Evolutionary conservation across 2,888 invertebrate species (phyloP).

Genomic region (Beris chalybata): DNA sequence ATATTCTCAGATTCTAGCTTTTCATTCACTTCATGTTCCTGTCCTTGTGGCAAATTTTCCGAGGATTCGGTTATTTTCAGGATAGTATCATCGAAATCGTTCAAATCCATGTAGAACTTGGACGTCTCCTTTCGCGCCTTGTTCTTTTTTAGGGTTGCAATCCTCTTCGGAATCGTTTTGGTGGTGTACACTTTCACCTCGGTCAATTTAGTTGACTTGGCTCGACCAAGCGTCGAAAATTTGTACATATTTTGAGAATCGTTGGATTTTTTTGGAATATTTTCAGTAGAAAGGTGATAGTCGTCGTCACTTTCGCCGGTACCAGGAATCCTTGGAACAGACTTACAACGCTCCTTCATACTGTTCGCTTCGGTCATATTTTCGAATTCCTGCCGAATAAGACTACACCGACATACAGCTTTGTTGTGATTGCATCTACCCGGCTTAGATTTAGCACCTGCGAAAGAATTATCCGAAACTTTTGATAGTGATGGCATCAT

Average conservation of each 20-base stretch:
- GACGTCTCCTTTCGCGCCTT: slow-evolving; percentile 65
- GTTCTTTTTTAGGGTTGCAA: slow-evolving; percentile 70
- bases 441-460: slow-evolving; percentile 5
- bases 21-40: slow-evolving; percentile 31
- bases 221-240: slow-evolving; percentile 35
- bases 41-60: slow-evolving; percentile 57
- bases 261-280: slow-evolving; percentile 45
- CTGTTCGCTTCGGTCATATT: slow-evolving; percentile 43
- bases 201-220: slow-evolving; percentile 52
- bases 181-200: slow-evolving; percentile 67
- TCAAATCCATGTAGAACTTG: slow-evolving; percentile 70
- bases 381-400: slow-evolving; percentile 24
- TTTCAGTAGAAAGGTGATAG: slow-evolving; percentile 1
- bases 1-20: background rate
- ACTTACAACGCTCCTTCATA: slow-evolving; percentile 54
- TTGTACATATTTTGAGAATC: slow-evolving; percentile 44
- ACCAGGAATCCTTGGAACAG: slow-evolving; percentile 52
- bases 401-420: slow-evolving; percentile 19
- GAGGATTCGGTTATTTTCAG: slow-evolving; percentile 67
- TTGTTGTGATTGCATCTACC: slow-evolving; percentile 27
- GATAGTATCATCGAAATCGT: slow-evolving; percentile 59
- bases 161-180: slow-evolving; percentile 71
- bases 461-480: background rate
- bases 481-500: slow-evolving; percentile 47
- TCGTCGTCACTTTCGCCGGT: slow-evolving; percentile 39